Percentiles rank a stretch among this genome's conserved stretches.
Evolutionary conservation across 2,797 vertebrate genomes (phyloP).

Genomic region (Manis javanica): DNA sequence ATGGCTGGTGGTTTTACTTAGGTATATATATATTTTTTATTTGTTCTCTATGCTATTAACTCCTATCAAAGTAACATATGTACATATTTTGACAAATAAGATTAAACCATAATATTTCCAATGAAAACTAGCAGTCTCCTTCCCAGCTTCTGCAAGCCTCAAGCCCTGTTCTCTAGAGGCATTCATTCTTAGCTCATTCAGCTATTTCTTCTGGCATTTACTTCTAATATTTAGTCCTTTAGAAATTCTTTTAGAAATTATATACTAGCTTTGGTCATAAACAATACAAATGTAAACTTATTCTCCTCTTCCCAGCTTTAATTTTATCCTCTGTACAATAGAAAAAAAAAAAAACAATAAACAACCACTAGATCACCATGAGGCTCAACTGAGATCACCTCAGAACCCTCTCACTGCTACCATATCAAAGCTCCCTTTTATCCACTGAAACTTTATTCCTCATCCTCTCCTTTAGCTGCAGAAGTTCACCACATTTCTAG

Average conservation of each 20-base stretch:
- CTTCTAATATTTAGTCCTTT: background rate
- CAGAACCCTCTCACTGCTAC: background rate
- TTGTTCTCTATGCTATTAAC: background rate
- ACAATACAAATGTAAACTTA: background rate
- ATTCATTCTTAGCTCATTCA: background rate
- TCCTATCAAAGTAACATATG: slow-evolving; percentile 4
- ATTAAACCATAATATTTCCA: background rate
- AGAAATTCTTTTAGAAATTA: background rate
- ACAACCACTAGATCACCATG: background rate
- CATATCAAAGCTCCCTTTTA: background rate
- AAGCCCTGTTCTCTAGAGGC: background rate
- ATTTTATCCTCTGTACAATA: background rate
- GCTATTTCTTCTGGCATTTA: background rate
- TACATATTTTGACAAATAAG: background rate
- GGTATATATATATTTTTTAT: background rate
- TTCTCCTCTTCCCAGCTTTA: background rate
- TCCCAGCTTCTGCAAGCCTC: background rate
- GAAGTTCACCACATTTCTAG: background rate
- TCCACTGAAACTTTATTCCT: background rate
- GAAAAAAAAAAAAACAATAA: background rate
- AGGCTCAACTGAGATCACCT: background rate
- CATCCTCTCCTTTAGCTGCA: background rate
- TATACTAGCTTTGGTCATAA: background rate
- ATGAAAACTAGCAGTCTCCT: background rate
- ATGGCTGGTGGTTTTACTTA: background rate